Base-by-base conservation (phyloP, 2,113 vertebrate genomes). In the Aleadryas rufinucha region DNA sequence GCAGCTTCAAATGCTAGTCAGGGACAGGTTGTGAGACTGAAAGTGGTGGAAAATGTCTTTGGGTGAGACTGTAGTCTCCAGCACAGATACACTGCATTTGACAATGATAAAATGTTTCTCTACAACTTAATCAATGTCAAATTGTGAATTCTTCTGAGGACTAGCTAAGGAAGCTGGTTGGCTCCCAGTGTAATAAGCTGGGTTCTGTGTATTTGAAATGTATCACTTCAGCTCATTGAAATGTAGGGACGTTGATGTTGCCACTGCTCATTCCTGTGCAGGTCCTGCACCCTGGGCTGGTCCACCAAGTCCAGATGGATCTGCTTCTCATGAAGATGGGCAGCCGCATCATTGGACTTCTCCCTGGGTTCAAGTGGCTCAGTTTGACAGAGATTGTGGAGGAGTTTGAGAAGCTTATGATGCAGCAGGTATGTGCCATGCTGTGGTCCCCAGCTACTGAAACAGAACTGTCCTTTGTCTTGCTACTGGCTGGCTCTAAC, bases 331-430 rank as follows among this genome's bases (percentile, higher is more conserved):
- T 99, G 99, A 99, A 99, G 98, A 93, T 97, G 19, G 98, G 98
- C 30, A 99, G 99, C 89, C 94, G 92, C 72, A 72, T 99, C 44
- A 95, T 99, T 87, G 97, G 98, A n/a, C 98, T 98, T 94, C 93
- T 99, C 69, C 99, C 99, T 2, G 99, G 99, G n/a, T 93, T 99
- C 83, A 98, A 98, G 96, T 99, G 99, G 99, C 98, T 99, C 90
- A 99, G 99, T 85, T 95, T 99, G 90, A 98, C 97, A 8, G 99
- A 99, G 96, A 95, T 99, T 2, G 98, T 99, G 59, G 98, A 98
- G 11, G 99, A 99, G 96, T 99, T 99, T 98, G 99, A 99, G 97
- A 99, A 99, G 96, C 99, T 99, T 66, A 99, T 99, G 99, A 98
- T 98, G 92, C 99, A 98, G 95, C 99, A 99, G 98, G 99, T 99